Conservation (phyloP, 1,140 invertebrate species). For the Physella acuta region DNA sequence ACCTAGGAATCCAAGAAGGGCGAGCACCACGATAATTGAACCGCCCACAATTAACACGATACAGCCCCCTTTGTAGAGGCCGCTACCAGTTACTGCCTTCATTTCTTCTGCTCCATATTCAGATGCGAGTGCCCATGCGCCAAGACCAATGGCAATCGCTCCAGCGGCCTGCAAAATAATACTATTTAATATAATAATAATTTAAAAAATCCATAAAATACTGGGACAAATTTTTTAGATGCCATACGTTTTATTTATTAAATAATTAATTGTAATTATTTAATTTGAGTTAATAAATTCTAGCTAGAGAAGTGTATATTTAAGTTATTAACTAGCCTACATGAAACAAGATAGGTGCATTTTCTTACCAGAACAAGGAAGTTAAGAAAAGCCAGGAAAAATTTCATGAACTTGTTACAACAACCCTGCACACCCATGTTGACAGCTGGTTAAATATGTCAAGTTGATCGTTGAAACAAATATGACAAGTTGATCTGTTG, state of each 20-base stretch:
- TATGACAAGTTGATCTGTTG: background rate
- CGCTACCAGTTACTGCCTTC: background rate
- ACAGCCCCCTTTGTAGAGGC: background rate
- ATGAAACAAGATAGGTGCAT: background rate
- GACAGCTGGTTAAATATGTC: background rate
- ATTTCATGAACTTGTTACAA: conserved; percentile 7
- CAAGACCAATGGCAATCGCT: conserved; percentile 13
- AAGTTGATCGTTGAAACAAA: background rate
- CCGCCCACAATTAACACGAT: conserved; percentile 13
- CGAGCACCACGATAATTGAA: background rate
- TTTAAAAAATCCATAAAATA: background rate
- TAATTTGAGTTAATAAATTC: background rate
- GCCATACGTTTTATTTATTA: background rate
- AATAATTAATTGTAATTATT: background rate
- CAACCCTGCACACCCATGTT: background rate
- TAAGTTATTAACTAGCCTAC: background rate
- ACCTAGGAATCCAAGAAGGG: background rate
- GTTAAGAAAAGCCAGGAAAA: background rate
- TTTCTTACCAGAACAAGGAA: conserved; percentile 5
- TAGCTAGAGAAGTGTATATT: background rate
- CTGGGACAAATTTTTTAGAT: background rate
- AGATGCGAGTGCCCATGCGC: conserved; percentile 7
- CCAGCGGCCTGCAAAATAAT: conserved; percentile 3
- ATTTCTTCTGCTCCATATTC: conserved; percentile 10
- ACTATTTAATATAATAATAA: background rate